Base-by-base conservation (phyloP, 2,888 invertebrate genomes). In the Dynastes hyllus region DNA sequence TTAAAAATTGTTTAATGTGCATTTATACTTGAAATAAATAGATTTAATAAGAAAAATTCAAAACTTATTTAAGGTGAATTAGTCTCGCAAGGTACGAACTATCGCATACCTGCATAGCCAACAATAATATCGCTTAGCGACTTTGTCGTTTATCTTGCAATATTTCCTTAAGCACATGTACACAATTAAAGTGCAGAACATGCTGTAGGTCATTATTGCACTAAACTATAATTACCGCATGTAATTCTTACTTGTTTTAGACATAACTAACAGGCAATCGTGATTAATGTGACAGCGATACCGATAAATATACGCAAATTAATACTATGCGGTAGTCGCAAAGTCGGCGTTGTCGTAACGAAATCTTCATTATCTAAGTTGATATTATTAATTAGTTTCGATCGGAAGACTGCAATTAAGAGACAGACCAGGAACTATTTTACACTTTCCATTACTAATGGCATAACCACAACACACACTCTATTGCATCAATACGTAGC, bases 291-390 rank as follows among this genome's bases (percentile, higher is more conserved):
- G 63, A 63, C 63, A 63, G 63, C 63, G 29, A 27, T 63, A 32
- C 32, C 8, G 63, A 29, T 63, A 63, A 63, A 63, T 63, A 63
- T 11, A 63, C 27, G 63, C 63, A 63, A 63, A 63, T 63, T 63
- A 63, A 13, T 63, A 32, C 63, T 11, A 63, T 32, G 63, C 63
- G 63, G 63, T 63, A 63, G 63, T 63, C 13, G 55, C 32, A 22
- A 58, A 22, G 29, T 11, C 63, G 27, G 27, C 55, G 29, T 32
- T 63, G 32, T 32, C 29, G 63, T 63, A 63, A 63, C 63, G 63
- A 63, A 63, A 63, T 63, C 63, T 63, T 63, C 63, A 63, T 63
- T 63, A 32, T 63, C 63, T 32, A 32, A 13, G 63, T 63, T 63
- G 63, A 63, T 63, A 32, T 63, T 63, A 63, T 63, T 63, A 63